A percentile compares a stretch with the other conserved stretches of the same genome.
These are phyloP conservation scores for Dasyornis broadbenti DNA, from an alignment of 2,113 vertebrate genomes.

Conservation along the genomic window DNA sequence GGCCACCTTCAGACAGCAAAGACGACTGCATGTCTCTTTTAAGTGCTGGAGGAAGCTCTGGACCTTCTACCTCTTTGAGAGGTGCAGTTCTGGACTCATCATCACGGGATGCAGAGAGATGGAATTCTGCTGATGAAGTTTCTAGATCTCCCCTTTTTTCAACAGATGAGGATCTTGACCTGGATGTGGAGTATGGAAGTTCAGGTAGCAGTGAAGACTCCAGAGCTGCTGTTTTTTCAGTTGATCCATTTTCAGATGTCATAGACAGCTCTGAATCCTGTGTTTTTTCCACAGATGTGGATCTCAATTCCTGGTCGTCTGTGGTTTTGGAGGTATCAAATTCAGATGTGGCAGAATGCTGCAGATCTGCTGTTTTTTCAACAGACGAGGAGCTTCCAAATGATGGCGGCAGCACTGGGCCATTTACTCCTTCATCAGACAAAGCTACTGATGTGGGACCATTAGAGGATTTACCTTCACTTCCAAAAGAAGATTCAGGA, in stretches of 20 bases:
- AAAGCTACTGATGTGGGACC: slow-evolving; percentile 76
- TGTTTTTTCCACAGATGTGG: slow-evolving; percentile 41
- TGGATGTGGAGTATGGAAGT: background rate
- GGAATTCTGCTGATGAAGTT: slow-evolving; percentile 41
- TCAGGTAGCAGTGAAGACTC: background rate
- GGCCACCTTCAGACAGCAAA: slow-evolving; percentile 43
- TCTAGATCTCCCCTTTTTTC: background rate
- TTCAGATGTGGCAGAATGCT: slow-evolving; percentile 58
- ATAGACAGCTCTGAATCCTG: background rate
- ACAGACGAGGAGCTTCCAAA: slow-evolving; percentile 58
- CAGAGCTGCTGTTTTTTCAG: background rate
- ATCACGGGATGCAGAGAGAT: slow-evolving; percentile 30
- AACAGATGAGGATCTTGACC: background rate
- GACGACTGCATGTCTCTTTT: background rate
- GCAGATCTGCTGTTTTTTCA: background rate
- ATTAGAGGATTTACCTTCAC: slow-evolving; percentile 69
- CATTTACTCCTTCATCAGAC: background rate
- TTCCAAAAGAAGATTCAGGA: slow-evolving; percentile 43
- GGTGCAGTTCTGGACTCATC: background rate
- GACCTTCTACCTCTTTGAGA: slow-evolving; percentile 3
- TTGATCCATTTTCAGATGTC: slow-evolving; percentile 44
- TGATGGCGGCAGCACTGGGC: slow-evolving; percentile 20
- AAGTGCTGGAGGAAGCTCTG: background rate
- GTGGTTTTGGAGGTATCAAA: slow-evolving; percentile 54
- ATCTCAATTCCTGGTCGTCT: slow-evolving; percentile 64